These are phyloP conservation scores for Galemys pyrenaicus DNA, from an alignment of 2,113 vertebrate species.

Conservation along the genomic window DNA sequence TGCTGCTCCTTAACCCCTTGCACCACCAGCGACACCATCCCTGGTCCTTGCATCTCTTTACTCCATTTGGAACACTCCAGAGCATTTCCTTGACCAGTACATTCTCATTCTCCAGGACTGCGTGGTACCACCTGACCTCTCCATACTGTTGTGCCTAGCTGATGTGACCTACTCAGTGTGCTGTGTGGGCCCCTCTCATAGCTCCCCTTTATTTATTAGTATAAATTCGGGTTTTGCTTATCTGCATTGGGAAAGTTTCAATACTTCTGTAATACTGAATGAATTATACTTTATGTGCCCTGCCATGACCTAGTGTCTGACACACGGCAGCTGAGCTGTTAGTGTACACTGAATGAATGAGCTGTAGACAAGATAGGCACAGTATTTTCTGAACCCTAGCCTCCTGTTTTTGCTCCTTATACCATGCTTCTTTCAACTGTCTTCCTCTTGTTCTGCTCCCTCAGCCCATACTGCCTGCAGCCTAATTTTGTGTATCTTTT, in stretches of 20 bases:
- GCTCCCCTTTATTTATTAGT: background rate
- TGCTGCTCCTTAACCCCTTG: too few relatives aligned
- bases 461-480: background rate
- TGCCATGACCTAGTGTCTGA: background rate
- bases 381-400: background rate
- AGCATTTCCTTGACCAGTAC: too few relatives aligned
- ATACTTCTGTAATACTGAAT: background rate
- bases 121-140: background rate
- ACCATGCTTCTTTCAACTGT: background rate
- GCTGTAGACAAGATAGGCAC: background rate
- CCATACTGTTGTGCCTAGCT: background rate
- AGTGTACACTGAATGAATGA: background rate
- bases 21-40: too few relatives aligned
- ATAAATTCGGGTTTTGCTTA: background rate
- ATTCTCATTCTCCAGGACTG: background rate
- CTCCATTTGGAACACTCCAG: background rate
- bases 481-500: background rate
- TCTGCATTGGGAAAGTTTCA: background rate
- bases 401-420: background rate
- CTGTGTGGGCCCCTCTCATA: background rate
- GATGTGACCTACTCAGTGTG: rapidly evolving
- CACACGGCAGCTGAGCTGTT: background rate
- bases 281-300: background rate
- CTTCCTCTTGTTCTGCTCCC: background rate
- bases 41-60: background rate